A percentile compares a stretch with the other conserved stretches of the same genome.
Evolutionary conservation across 2,888 invertebrate species (phyloP).

Genomic region (Drosophila diplacantha): DNA sequence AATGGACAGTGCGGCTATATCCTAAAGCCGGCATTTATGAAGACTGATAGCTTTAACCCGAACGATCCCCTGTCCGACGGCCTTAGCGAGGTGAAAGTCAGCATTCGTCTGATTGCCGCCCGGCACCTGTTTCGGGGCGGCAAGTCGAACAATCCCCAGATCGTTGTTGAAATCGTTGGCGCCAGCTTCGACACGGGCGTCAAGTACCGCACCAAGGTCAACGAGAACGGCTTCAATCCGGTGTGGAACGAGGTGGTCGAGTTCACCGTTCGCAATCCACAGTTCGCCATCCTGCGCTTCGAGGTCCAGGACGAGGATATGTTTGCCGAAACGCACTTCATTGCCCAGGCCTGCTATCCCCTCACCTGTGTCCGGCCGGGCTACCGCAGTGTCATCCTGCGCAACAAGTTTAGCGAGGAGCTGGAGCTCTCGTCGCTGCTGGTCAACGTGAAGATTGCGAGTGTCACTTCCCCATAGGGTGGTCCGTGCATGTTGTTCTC

Average conservation of each 20-base stretch:
- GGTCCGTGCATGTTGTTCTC: background rate
- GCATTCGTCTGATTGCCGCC: conserved; percentile 90
- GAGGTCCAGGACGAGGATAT: conserved; percentile 96
- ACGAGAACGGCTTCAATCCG: conserved; percentile 97
- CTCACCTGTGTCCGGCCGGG: conserved; percentile 88
- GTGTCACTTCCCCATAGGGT: conserved; percentile 2
- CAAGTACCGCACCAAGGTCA: conserved; percentile 90
- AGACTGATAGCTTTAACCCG: conserved; percentile 87
- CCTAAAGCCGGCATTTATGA: conserved; percentile 93
- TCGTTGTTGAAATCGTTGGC: conserved; percentile 93
- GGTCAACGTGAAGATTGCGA: conserved; percentile 84
- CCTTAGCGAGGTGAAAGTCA: conserved; percentile 82
- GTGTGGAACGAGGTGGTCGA: conserved; percentile 93
- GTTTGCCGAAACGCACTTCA: conserved; percentile 97
- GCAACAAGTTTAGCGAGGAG: conserved; percentile 94
- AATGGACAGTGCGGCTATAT: conserved; percentile 97
- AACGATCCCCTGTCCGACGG: conserved; percentile 82
- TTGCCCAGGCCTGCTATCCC: conserved; percentile 97
- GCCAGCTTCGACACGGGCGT: conserved; percentile 90
- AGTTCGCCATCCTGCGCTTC: conserved; percentile 90
- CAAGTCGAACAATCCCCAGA: conserved; percentile 90
- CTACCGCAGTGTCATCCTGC: conserved; percentile 92
- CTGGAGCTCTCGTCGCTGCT: conserved; percentile 93
- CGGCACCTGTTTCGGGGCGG: conserved; percentile 91
- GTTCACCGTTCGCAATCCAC: conserved; percentile 88